Base-by-base conservation (phyloP, 2,797 vertebrate species). In the Enteromius treurensis region DNA sequence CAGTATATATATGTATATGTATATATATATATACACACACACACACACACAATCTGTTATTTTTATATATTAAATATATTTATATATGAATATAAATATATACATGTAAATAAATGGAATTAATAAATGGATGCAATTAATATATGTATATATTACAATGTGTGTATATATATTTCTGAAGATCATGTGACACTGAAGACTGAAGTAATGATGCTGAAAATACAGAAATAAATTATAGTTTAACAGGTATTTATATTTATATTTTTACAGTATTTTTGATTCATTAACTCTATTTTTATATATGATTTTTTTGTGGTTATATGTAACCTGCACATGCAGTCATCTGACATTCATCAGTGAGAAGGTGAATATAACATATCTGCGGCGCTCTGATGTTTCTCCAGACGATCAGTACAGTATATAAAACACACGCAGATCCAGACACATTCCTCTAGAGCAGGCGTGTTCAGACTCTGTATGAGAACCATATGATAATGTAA, bases 401-500 rank as follows among this genome's bases (percentile, higher is more conserved):
- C 55, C 64, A 67, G 60, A 64, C 32, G 23, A 32, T 32, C 6
- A 32, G 67, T 42, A 23, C 67, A n/a, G 37, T 70, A 26, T 45
- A 47, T 47, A 70, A 7, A 26, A 23, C 40, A 58, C 26, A 26
- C 26, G 26, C 26, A 32, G 32, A 32, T 32, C 32, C 32, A 32
- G 32, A 32, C 32, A 32, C 32, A 32, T 32, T 32, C 32, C 64
- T 67, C 8, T 34, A 3, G 32, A 67, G 32, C 23, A 32, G 32
- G 34, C 64, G 64, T 67, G 64, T 21, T 15, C 32, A 19, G 64
- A 45, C n/a, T 49, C 42, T 53, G 6, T 21, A 74, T 51, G 26
- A 74, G 47, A 74, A 53, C 29, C 70, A 34, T 34, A 13, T 19
- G 47, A 74, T 74, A 34, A 74, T 32, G 26, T 73, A 13, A 45